Conservation (phyloP, 2,797 vertebrate species). For the Tragelaphus oryx region DNA sequence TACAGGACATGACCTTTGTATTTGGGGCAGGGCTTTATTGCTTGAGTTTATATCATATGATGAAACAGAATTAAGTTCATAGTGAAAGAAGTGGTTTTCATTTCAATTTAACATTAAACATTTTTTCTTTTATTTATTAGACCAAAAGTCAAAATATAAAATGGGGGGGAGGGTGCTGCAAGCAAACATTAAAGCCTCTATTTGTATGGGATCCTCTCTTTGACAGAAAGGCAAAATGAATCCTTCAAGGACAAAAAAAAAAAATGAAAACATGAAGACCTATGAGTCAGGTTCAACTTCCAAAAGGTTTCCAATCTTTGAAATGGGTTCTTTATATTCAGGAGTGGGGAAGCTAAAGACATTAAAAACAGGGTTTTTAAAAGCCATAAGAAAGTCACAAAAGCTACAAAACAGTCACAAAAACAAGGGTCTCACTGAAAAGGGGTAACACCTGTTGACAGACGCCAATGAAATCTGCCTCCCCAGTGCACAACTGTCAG, state of each 20-base stretch:
- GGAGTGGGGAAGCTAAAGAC: not conserved
- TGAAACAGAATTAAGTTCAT: slow-evolving; percentile 7
- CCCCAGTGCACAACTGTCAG: not conserved
- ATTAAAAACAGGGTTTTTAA: not conserved
- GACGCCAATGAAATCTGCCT: not conserved
- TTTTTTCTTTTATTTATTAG: slow-evolving; percentile 11
- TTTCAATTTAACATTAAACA: not conserved
- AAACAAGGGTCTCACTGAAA: not conserved
- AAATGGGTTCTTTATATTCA: not conserved
- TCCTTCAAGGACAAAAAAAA: not conserved
- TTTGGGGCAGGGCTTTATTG: not conserved
- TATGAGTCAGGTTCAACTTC: not conserved
- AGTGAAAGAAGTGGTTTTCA: not conserved
- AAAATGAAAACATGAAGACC: not conserved
- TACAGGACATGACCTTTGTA: not conserved
- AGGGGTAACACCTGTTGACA: not conserved
- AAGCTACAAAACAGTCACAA: not conserved
- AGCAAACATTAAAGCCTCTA: not conserved
- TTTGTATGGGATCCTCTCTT: not conserved
- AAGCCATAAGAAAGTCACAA: not conserved
- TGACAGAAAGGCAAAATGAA: not conserved
- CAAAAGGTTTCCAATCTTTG: not conserved
- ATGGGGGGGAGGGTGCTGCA: not conserved
- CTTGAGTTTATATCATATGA: not conserved
- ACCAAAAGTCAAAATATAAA: slow-evolving; percentile 4